Evolutionary conservation across 2,113 vertebrate genomes (phyloP).

Genomic region (Lophotis ruficrista): DNA sequence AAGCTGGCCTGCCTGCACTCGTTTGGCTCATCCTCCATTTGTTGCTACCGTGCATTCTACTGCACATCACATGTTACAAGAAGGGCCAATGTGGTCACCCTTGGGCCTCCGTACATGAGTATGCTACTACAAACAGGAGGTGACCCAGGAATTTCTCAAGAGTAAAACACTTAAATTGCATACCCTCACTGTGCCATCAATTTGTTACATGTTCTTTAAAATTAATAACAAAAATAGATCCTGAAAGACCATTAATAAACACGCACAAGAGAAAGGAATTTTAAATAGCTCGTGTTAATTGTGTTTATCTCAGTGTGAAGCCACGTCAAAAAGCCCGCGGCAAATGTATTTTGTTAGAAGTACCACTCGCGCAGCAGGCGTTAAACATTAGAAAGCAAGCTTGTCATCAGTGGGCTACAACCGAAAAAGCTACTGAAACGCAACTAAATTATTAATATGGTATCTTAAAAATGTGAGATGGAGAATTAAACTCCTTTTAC

Average conservation of each 20-base stretch:
- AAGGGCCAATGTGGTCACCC: neutral
- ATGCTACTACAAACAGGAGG: neutral
- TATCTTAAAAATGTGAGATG: conserved; percentile 22
- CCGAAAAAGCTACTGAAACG: conserved; percentile 44
- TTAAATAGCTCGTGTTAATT: conserved; percentile 75
- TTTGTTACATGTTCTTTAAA: neutral
- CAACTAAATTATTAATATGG: conserved; percentile 66
- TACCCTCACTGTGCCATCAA: neutral
- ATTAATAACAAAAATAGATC: conserved; percentile 28
- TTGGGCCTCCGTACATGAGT: neutral
- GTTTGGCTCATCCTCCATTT: neutral
- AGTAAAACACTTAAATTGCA: neutral
- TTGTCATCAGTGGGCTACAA: conserved; percentile 53
- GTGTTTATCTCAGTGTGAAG: conserved; percentile 76
- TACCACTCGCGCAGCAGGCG: conserved; percentile 64
- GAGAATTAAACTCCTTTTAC: conserved; percentile 30
- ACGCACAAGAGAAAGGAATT: conserved; percentile 59
- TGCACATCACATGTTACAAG: neutral
- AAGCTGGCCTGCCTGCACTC: neutral
- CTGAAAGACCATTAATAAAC: conserved; percentile 70
- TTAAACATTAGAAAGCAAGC: conserved; percentile 58
- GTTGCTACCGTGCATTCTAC: neutral
- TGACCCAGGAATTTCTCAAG: neutral
- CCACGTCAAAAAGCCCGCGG: conserved; percentile 71
- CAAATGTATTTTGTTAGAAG: conserved; percentile 73